These are phyloP conservation scores for Tachina fera DNA, from an alignment of 2,888 invertebrate genomes.

Conservation along the genomic window DNA sequence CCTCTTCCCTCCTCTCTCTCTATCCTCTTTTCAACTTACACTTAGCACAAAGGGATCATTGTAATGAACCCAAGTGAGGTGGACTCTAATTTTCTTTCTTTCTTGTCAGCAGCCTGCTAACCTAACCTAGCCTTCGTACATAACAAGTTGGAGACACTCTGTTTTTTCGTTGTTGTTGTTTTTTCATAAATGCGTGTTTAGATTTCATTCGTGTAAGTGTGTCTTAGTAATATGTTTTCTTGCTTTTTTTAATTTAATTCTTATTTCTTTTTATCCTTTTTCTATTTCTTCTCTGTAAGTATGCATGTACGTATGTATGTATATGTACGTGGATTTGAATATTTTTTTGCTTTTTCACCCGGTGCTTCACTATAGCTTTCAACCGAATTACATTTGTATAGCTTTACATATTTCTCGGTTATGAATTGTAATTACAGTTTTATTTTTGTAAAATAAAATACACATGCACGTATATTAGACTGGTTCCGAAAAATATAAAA, in stretches of 20 bases:
- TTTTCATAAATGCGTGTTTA: conserved; percentile 34
- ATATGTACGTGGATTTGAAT: background rate
- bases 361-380: conserved; percentile 31
- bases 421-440: conserved; percentile 36
- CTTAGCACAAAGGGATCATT: too few species aligned
- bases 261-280: conserved; percentile 15
- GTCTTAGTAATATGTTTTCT: conserved; percentile 50
- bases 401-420: conserved; percentile 39
- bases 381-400: conserved; percentile 28
- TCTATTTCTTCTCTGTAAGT: background rate
- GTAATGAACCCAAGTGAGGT: too few species aligned
- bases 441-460: background rate
- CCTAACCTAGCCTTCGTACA: too few species aligned
- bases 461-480: background rate
- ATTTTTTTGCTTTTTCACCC: background rate
- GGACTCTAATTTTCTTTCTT: too few species aligned
- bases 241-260: conserved; percentile 25
- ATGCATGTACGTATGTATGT: too few species aligned
- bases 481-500: background rate
- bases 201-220: conserved; percentile 60
- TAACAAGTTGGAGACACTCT: conserved; percentile 24
- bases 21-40: too few species aligned
- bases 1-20: too few species aligned
- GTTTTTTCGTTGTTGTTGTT: conserved; percentile 9
- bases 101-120: too few species aligned